Evolutionary conservation across 1,140 invertebrate species (phyloP), one percentile per base, ranked within the genome.

Genomic region (Teleopsis dalmanni): DNA sequence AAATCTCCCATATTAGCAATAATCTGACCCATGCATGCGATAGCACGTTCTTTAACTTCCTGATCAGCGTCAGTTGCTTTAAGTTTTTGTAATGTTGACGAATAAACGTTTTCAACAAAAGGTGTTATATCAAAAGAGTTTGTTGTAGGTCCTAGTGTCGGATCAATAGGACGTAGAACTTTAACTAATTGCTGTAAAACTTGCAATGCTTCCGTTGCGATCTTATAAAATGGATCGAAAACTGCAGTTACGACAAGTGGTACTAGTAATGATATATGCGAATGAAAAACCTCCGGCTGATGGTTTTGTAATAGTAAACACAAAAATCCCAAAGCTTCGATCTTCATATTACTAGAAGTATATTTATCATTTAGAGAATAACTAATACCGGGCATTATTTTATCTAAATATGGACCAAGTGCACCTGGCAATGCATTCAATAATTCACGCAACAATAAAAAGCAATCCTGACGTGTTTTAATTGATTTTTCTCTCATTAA

Each of bases 321-420:
- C 6, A 98, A 76, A 73, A 99, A 99, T 35, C 90, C 83, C 48
- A 99, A 72, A 0, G 95, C 92, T 62, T 98, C 95, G 54, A 98
- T 98, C 76, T 98, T 98, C 91, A 98, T 98, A 59, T 95, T 97
- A 37, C 92, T 95, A 23, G 89, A 93, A 0, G 92, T 91, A 62
- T 89, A 91, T 60, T 95, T 95, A 60, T 97, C 94, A 1, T 85
- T 88, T 18, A 97, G 75, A 9, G 91, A 92, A 65, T 88, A 95
- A 57, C 91, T 85, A 56, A 97, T 89, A 6, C 92, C 92, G 5
- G 91, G 87, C 33, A 97, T 84, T 21, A 98, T 73, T 16, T 84
- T 79, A 1, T 85, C 82, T 48, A 95, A 82, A 66, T 95, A 89
- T 59, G 87, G 81, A 1, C 84, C 82, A 14, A 97, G 75, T 31